phyloP scores from a whole-genome alignment of 2,113 vertebrate species.

The Ictalurus furcatus region DNA sequence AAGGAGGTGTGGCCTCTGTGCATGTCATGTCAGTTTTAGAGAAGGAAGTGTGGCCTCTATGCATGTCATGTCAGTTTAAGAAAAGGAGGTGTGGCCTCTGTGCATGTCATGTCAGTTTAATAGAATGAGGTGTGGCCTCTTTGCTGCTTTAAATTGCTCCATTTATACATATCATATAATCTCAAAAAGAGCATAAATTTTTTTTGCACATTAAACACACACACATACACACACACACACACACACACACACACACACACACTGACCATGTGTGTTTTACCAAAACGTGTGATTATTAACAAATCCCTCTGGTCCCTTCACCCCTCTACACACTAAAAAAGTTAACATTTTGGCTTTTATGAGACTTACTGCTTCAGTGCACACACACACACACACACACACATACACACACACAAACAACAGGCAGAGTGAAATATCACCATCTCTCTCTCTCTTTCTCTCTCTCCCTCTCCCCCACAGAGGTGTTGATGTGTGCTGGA shows the following conservation, averaged over 20 bases:
- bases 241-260: slow-evolving; percentile 38
- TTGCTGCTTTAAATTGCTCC: not conserved
- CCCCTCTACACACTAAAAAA: slow-evolving; percentile 34
- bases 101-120: not conserved
- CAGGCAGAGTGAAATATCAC: slow-evolving; percentile 29
- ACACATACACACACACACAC: slow-evolving; percentile 28
- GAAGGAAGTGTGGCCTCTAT: not conserved
- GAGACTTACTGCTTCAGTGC: slow-evolving; percentile 59
- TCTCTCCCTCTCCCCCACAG: slow-evolving; percentile 48
- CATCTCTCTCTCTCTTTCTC: slow-evolving; percentile 32
- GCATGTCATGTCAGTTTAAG: not conserved
- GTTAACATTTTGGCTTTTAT: slow-evolving; percentile 64
- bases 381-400: slow-evolving; percentile 23
- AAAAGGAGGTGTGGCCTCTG: not conserved
- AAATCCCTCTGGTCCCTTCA: slow-evolving; percentile 25
- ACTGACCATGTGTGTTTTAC: slow-evolving; percentile 15
- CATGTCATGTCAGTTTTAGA: not conserved
- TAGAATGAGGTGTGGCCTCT: not conserved
- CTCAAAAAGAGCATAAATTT: not conserved
- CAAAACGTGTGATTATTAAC: not conserved
- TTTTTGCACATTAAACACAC: not conserved
- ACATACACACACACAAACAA: not conserved
- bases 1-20: not conserved
- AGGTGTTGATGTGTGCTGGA: slow-evolving; percentile 46
- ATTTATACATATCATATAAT: not conserved